Evolutionary conservation across 2,888 invertebrate genomes (phyloP), one percentile per base, ranked within the genome.

Genomic region (Standfussiana lucernea): DNA sequence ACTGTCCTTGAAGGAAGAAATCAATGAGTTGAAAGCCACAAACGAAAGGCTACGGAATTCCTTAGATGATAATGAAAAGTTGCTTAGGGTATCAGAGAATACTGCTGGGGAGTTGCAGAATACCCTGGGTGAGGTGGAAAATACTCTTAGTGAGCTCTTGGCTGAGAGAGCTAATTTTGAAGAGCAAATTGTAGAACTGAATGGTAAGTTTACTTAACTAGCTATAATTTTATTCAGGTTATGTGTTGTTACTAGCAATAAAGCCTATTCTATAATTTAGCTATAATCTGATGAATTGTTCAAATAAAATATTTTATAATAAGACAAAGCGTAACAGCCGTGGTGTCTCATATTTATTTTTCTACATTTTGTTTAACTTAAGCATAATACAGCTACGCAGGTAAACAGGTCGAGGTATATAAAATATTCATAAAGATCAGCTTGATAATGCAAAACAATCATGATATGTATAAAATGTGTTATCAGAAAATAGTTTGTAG

Each of bases 21-120:
- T 98, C 62, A 97, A 97, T 85, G 97, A 96, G 84, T 79, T 95
- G 69, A 96, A 95, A 82, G 95, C 94, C 8, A 95, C 94, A 76
- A 96, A 98, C 92, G 98, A 98, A 72, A 98, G 98, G 92, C 96
- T 98, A 35, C 94, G 97, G 71, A 97, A 93, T 82, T 97, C 91
- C 90, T 98, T 90, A 97, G 98, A 95, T 97, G 98, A 97, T 97
- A 97, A 96, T 88, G 96, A 96, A 80, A 96, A 96, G 82, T 88
- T 97, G 66, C 93, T 96, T 3, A 89, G 97, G 91, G 97, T 98
- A 90, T 97, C 98, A 62, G 98, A 98, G 93, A 98, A 97, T 89
- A 98, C 98, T 1, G 98, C 98, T 0, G 98, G 98, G 89, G 98
- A 98, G 64, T 95, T 98, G 84, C 98, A 98, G 93, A 97, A 98